Evolutionary conservation across 2,797 vertebrate species (phyloP).

Genomic region (Potorous gilbertii): DNA sequence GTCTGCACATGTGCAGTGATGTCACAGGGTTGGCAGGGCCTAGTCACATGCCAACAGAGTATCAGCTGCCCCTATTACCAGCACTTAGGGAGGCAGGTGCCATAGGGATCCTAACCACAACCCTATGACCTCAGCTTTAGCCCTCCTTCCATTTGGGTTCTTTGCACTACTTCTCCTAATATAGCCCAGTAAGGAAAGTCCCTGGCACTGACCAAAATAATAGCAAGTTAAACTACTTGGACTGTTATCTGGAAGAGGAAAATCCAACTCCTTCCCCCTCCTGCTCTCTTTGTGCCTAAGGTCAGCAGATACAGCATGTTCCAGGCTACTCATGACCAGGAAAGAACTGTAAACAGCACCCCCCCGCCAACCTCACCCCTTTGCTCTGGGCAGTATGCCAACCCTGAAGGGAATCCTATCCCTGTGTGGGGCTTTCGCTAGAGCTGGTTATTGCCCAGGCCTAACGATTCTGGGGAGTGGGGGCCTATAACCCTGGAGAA

Average conservation of each 20-base stretch:
- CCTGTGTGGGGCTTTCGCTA: constrained; percentile 61
- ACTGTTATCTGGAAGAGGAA: background rate
- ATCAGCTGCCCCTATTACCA: background rate
- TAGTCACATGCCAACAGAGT: background rate
- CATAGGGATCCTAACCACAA: background rate
- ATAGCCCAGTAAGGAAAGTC: background rate
- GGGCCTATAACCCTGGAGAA: constrained; percentile 63
- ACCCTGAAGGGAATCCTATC: constrained; percentile 76
- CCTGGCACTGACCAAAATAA: constrained; percentile 6
- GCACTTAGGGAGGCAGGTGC: background rate
- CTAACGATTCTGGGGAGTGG: constrained; percentile 37
- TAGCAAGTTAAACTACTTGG: background rate
- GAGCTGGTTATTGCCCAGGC: constrained; percentile 63
- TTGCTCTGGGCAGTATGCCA: constrained; percentile 69
- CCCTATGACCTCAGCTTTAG: background rate
- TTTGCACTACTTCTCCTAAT: constrained; percentile 12
- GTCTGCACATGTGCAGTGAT: background rate
- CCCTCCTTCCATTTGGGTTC: constrained; percentile 10
- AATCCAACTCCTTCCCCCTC: constrained; percentile 17
- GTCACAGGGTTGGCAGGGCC: constrained; percentile 5
- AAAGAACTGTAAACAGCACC: constrained; percentile 68
- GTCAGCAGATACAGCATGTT: constrained; percentile 70
- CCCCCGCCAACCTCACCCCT: constrained; percentile 43
- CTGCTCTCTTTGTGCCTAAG: constrained; percentile 55
- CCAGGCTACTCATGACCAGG: constrained; percentile 58